These are phyloP conservation scores for Ceyx erithaca DNA, from an alignment of 2,797 vertebrate species.

Conservation along the genomic window DNA sequence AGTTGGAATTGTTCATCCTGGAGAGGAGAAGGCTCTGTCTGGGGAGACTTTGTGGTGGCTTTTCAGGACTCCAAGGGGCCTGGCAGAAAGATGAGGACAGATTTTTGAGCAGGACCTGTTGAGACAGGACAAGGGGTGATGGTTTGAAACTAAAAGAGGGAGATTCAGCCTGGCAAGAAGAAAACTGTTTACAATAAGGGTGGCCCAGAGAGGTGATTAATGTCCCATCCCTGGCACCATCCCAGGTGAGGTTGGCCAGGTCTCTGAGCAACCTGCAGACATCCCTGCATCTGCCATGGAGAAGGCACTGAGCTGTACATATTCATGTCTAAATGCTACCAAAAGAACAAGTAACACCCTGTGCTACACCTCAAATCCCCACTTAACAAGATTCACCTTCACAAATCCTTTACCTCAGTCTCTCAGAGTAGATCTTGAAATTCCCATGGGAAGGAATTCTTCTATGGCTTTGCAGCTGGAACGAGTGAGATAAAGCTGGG, in stretches of 20 bases:
- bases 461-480: background rate
- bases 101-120: background rate
- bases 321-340: background rate
- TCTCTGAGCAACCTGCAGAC: background rate
- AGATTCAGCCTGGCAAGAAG: background rate
- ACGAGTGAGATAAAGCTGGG: background rate
- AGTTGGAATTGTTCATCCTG: background rate
- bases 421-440: accelerated
- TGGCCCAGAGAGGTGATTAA: background rate
- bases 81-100: background rate
- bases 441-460: background rate
- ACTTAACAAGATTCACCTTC: background rate
- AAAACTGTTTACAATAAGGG: background rate
- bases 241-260: background rate
- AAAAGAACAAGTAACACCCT: background rate
- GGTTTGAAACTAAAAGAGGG: background rate
- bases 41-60: too few species aligned
- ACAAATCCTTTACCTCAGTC: background rate
- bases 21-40: background rate
- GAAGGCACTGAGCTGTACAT: background rate
- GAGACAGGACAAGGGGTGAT: background rate
- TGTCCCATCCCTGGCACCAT: background rate
- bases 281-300: background rate
- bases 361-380: background rate
- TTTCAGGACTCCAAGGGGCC: too few species aligned